Conservation (phyloP, 2,113 vertebrate species). For the Solenodon paradoxus region DNA sequence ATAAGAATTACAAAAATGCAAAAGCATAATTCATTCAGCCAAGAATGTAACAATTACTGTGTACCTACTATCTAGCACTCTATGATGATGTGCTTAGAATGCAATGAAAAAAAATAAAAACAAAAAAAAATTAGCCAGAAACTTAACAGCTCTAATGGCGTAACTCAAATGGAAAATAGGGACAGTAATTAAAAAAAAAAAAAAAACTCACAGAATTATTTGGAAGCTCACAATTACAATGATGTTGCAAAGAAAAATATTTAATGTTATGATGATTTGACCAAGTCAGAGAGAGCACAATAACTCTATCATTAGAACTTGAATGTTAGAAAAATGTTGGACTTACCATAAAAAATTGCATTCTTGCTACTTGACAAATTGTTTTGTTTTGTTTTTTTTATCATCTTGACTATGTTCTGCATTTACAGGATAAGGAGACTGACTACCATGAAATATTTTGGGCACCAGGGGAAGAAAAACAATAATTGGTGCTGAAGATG, state of each 20-base stretch:
- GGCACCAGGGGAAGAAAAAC: neutral
- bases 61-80: neutral
- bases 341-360: neutral
- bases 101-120: neutral
- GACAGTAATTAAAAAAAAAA: neutral
- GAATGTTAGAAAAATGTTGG: neutral
- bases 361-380: neutral
- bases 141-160: neutral
- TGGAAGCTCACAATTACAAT: neutral
- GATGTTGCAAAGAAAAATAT: neutral
- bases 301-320: neutral
- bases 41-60: neutral
- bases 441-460: neutral
- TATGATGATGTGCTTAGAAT: neutral
- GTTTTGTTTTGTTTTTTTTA: neutral
- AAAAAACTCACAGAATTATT: neutral
- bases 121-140: neutral
- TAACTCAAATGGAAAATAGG: neutral
- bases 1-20: neutral
- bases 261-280: neutral
- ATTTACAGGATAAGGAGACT: neutral
- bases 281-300: neutral
- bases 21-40: neutral
- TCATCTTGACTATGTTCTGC: neutral
- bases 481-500: neutral